These are phyloP conservation scores for Cephus cinctus DNA, from an alignment of 1,140 invertebrate species.

Conservation along the genomic window DNA sequence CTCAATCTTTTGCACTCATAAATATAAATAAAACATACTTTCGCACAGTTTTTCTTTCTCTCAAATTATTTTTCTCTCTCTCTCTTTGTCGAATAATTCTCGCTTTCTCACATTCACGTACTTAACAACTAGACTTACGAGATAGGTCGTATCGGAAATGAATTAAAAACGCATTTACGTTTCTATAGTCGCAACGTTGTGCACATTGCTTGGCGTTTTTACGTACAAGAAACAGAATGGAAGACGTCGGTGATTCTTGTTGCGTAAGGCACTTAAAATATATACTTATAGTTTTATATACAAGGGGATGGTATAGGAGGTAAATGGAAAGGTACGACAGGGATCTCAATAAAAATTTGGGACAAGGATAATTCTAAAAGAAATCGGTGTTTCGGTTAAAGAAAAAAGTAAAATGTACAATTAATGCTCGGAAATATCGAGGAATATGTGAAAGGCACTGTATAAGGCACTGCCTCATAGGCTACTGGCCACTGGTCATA, in stretches of 20 bases:
- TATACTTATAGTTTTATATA: constrained; percentile 26
- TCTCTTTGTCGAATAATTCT: constrained; percentile 21
- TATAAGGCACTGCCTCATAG: constrained; percentile 44
- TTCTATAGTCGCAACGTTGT: constrained; percentile 19
- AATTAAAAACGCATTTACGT: constrained; percentile 20
- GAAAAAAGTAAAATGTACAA: neutral
- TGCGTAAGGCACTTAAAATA: constrained; percentile 56
- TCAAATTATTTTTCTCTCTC: constrained; percentile 12
- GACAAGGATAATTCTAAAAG: no score
- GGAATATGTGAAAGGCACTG: constrained; percentile 50
- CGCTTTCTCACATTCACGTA: constrained; percentile 21
- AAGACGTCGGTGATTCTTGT: constrained; percentile 57
- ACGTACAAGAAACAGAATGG: constrained; percentile 50
- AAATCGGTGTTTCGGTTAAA: constrained; percentile 4
- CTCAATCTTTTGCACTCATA: constrained; percentile 42
- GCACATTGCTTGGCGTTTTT: constrained; percentile 26
- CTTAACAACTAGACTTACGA: no score
- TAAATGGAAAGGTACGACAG: neutral
- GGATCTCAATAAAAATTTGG: neutral
- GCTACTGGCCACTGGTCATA: constrained; percentile 40
- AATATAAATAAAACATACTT: constrained; percentile 50
- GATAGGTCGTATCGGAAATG: no score
- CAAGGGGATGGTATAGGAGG: neutral
- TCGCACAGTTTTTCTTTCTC: neutral
- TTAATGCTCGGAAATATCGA: constrained; percentile 3